phyloP scores from a whole-genome alignment of 2,888 invertebrate species.

The Drosophila lacicola region DNA sequence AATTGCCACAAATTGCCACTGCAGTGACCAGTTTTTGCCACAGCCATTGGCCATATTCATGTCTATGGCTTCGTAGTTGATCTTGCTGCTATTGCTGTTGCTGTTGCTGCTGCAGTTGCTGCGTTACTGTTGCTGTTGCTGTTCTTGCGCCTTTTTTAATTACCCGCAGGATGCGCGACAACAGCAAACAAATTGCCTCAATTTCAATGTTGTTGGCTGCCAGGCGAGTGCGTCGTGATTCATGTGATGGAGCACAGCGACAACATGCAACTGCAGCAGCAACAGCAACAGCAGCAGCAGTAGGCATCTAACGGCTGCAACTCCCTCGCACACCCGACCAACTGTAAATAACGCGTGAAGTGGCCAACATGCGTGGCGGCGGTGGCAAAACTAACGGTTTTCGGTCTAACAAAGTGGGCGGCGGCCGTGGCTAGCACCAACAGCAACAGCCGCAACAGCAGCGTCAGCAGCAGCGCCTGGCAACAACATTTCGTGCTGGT shows the following conservation, averaged over 20 bases:
- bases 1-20: conserved; percentile 83
- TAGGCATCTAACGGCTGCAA: conserved; percentile 75
- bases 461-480: conserved; percentile 72
- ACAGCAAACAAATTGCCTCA: conserved; percentile 82
- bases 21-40: conserved; percentile 80
- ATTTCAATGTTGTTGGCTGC: conserved; percentile 79
- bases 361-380: conserved; percentile 80
- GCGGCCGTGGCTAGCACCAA: conserved; percentile 45
- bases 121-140: conserved; percentile 65
- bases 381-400: conserved; percentile 73
- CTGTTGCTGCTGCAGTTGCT: conserved; percentile 24
- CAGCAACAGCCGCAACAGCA: conserved; percentile 33
- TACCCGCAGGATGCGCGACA: conserved; percentile 82
- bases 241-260: conserved; percentile 74
- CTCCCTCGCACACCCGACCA: conserved; percentile 67
- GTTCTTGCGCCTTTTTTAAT: conserved; percentile 81
- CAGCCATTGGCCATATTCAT: conserved; percentile 72
- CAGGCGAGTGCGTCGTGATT: conserved; percentile 75
- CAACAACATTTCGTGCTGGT: conserved; percentile 75
- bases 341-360: conserved; percentile 80
- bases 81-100: conserved; percentile 46
- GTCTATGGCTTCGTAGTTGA: conserved; percentile 60
- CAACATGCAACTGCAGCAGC: conserved; percentile 67
- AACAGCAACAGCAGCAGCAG: conserved; percentile 40
- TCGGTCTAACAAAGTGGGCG: conserved; percentile 68